Conservation (phyloP, 2,113 vertebrate species). For the Leptobrachium leishanense region DNA sequence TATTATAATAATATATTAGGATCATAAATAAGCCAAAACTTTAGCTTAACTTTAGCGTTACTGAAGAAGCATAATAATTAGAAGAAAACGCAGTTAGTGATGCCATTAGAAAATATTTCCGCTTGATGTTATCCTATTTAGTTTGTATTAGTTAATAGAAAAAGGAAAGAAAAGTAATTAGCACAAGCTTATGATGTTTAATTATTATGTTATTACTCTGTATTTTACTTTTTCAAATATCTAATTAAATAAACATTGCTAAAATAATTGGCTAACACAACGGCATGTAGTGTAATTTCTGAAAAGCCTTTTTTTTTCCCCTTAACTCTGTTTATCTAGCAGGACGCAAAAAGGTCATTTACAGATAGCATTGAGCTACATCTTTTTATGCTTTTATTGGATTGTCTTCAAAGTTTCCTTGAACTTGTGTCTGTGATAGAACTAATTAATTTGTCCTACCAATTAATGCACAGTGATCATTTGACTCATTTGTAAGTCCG, state of each 20-base stretch:
- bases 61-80: constrained; percentile 48
- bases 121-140: constrained; percentile 53
- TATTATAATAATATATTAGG: neutral
- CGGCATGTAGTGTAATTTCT: neutral
- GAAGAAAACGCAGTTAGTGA: constrained; percentile 41
- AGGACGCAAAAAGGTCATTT: constrained; percentile 30
- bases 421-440: constrained; percentile 1
- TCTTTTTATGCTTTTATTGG: neutral
- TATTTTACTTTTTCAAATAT: too few species aligned
- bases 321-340: constrained; percentile 1
- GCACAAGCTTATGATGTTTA: constrained; percentile 48
- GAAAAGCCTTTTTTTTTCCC: constrained; percentile 17
- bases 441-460: neutral
- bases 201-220: neutral
- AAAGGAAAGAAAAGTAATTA: constrained; percentile 57
- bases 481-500: neutral
- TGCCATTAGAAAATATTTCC: constrained; percentile 57
- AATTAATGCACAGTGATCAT: neutral
- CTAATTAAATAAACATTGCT: neutral
- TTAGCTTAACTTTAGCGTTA: neutral
- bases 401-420: neutral
- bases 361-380: neutral
- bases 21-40: neutral
- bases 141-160: constrained; percentile 46
- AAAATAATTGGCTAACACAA: neutral